Evolutionary conservation across 2,113 vertebrate genomes (phyloP).

Genomic region (Parotia lawesii): DNA sequence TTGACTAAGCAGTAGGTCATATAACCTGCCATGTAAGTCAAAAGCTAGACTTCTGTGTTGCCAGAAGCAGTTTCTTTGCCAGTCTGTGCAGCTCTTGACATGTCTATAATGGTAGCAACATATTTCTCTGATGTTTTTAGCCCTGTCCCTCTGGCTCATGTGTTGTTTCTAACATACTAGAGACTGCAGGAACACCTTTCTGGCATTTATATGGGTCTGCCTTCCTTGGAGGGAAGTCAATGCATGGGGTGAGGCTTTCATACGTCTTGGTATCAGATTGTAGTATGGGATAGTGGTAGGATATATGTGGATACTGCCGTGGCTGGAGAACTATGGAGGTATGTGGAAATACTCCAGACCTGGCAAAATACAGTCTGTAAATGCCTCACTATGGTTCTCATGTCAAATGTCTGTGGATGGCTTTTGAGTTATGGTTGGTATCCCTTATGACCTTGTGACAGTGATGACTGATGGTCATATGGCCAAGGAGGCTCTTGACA

Average conservation of each 20-base stretch:
- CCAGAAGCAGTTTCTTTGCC: not conserved
- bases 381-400: not conserved
- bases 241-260: not conserved
- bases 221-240: not conserved
- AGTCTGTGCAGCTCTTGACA: rapidly evolving
- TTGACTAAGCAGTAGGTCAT: not conserved
- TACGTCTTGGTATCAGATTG: not conserved
- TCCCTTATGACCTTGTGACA: rapidly evolving
- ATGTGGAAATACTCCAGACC: not conserved
- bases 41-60: not conserved
- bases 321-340: not conserved
- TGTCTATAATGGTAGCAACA: not conserved
- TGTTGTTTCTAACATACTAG: not conserved
- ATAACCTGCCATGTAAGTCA: not conserved
- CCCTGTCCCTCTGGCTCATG: rapidly evolving
- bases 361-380: not conserved
- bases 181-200: not conserved
- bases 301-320: not conserved
- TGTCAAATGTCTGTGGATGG: not conserved
- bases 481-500: not conserved
- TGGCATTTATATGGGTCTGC: not conserved
- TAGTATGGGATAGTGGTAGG: not conserved
- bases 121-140: not conserved
- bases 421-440: not conserved
- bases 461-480: not conserved